Conservation (phyloP, 2,797 vertebrate species). For the Ciconia nigra region DNA sequence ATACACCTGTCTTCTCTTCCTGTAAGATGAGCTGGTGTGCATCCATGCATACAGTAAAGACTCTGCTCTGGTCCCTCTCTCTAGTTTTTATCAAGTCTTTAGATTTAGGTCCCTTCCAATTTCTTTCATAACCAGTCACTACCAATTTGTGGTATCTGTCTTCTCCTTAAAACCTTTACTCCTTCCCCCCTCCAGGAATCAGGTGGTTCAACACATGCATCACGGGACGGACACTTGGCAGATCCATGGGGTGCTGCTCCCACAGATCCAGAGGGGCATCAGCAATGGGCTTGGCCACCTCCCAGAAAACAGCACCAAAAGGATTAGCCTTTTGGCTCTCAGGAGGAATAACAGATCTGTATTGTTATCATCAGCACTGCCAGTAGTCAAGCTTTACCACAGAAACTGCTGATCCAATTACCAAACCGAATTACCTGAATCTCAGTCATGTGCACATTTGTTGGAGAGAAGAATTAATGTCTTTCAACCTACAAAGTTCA, state of each 20-base stretch:
- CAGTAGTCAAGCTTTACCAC: neutral
- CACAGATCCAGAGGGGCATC: neutral
- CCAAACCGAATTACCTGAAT: neutral
- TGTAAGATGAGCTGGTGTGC: neutral
- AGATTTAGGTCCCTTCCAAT: neutral
- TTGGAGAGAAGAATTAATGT: neutral
- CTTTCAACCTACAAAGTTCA: neutral
- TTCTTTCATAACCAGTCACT: neutral
- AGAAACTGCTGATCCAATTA: neutral
- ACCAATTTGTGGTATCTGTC: neutral
- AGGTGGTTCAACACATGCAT: accelerated
- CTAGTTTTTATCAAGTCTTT: neutral
- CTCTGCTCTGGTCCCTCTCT: neutral
- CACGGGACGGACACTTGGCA: accelerated
- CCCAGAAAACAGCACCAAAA: neutral
- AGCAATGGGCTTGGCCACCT: accelerated
- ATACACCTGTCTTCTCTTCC: neutral
- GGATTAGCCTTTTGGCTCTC: neutral
- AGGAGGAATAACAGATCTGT: neutral
- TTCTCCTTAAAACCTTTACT: neutral
- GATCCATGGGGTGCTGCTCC: neutral
- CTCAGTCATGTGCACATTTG: neutral
- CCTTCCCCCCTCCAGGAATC: neutral
- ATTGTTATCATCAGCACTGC: neutral
- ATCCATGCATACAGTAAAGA: neutral